Evolutionary conservation across 2,797 vertebrate species (phyloP).

Genomic region (Myotis planiceps): DNA sequence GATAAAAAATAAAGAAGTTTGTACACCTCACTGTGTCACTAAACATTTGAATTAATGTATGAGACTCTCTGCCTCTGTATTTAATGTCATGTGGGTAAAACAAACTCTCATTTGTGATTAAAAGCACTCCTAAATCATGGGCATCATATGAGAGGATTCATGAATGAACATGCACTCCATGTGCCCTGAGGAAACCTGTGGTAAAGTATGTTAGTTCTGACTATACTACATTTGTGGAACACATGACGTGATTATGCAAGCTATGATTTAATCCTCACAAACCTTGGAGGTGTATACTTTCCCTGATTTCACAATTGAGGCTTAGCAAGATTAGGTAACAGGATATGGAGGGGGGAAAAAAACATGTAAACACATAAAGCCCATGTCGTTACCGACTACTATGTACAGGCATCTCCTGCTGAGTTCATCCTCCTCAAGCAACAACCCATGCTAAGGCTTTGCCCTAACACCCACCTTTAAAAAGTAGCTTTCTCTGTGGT

Average conservation of each 20-base stretch:
- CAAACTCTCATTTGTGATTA: neutral
- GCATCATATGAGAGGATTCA: neutral
- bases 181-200: neutral
- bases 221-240: neutral
- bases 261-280: neutral
- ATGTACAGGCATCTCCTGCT: neutral
- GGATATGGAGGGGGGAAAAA: neutral
- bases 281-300: neutral
- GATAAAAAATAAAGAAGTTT: neutral
- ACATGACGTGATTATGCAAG: neutral
- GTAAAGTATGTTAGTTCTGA: neutral
- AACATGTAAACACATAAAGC: neutral
- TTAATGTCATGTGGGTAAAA: neutral
- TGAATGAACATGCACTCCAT: neutral
- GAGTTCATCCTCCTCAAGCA: neutral
- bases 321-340: neutral
- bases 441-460: neutral
- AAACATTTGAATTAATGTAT: neutral
- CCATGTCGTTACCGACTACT: accelerated
- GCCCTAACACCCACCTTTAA: neutral
- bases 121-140: neutral
- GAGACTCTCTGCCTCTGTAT: neutral
- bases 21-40: neutral
- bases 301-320: neutral
- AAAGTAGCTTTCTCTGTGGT: neutral